Evolutionary conservation across 2,797 vertebrate species (phyloP).

Genomic region (Hapalemur alaotrensis): DNA sequence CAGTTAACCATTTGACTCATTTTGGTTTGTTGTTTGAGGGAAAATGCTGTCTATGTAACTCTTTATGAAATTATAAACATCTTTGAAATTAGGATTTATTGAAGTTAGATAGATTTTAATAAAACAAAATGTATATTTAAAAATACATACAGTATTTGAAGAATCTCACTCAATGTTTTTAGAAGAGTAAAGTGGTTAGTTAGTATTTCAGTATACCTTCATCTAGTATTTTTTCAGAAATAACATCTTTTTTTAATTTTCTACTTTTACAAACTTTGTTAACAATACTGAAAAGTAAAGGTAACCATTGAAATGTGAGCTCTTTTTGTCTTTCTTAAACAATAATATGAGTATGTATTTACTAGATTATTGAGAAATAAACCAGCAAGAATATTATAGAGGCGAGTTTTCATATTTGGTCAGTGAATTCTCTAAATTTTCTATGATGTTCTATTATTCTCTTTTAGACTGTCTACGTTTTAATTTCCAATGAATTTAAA

Average conservation of each 20-base stretch:
- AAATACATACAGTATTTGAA: neutral
- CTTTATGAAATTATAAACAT: neutral
- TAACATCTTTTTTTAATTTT: neutral
- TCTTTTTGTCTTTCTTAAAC: neutral
- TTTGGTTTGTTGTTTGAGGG: neutral
- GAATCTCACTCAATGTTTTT: neutral
- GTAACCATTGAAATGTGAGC: neutral
- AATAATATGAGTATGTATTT: neutral
- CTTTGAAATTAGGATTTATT: neutral
- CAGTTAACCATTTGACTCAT: neutral
- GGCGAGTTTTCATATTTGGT: neutral
- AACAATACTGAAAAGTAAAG: neutral
- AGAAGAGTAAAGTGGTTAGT: neutral
- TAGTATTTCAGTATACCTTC: neutral
- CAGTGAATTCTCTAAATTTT: neutral
- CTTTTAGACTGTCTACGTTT: neutral
- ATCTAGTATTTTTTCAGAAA: neutral
- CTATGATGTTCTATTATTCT: neutral
- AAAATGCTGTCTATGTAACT: neutral
- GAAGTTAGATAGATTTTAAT: neutral
- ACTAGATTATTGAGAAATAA: neutral
- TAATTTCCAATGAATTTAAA: neutral
- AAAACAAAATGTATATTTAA: neutral
- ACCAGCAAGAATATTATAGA: neutral
- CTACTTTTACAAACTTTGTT: neutral